These are phyloP conservation scores for Corvus cornix DNA, from an alignment of 2,113 vertebrate species.

Conservation along the genomic window DNA sequence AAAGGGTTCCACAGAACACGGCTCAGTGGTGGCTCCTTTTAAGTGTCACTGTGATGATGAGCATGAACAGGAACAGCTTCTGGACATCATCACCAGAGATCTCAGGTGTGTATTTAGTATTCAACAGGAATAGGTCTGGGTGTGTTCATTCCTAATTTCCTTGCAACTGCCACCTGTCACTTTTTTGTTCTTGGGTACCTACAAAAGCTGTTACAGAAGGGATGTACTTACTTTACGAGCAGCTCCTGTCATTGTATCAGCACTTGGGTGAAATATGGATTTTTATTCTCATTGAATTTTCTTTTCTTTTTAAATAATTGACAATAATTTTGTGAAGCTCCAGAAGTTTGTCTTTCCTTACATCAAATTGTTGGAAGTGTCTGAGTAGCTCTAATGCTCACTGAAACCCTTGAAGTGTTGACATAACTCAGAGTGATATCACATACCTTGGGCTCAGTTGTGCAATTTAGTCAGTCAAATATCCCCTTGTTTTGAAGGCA, in stretches of 20 bases:
- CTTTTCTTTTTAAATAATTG: constrained; percentile 3
- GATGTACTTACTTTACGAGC: constrained; percentile 3
- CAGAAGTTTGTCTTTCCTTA: neutral
- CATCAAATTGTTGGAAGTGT: neutral
- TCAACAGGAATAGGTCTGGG: neutral
- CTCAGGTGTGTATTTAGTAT: neutral
- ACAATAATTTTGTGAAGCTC: neutral
- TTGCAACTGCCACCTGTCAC: neutral
- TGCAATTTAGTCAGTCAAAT: neutral
- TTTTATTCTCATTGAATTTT: neutral
- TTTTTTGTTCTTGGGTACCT: neutral
- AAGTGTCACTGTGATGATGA: neutral
- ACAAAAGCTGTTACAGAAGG: neutral
- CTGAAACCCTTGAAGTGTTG: neutral
- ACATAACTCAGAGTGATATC: neutral
- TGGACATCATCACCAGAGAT: neutral
- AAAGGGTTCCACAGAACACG: neutral
- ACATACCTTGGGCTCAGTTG: neutral
- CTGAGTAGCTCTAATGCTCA: neutral
- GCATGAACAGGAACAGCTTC: neutral
- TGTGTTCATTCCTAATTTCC: neutral
- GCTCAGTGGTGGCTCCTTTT: neutral
- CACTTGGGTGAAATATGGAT: neutral
- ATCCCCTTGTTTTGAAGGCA: neutral
- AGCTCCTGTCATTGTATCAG: neutral